These are phyloP conservation scores for Paramuricea clavata DNA, from an alignment of 92 coral and sea anemone genomes.

Conservation along the genomic window DNA sequence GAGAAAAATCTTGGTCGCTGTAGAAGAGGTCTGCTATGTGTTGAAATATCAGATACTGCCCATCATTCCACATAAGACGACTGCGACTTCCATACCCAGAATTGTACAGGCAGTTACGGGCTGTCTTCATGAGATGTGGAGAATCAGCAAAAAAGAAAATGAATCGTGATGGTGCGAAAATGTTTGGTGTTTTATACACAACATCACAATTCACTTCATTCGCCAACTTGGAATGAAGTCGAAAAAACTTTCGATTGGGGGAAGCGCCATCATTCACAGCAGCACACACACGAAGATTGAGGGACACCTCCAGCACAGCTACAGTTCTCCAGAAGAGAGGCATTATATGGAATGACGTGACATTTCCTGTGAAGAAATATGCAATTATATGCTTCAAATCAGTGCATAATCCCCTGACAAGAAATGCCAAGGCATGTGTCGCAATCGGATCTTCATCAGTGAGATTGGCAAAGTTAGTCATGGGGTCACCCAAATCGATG, in stretches of 20 bases:
- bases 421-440: constrained; percentile 70
- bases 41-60: constrained; percentile 17
- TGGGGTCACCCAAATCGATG: constrained; percentile 76
- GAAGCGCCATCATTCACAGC: constrained; percentile 10
- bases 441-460: constrained; percentile 65
- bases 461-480: constrained; percentile 68
- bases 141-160: neutral
- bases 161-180: neutral
- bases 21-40: constrained; percentile 40
- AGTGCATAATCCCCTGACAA: constrained; percentile 72
- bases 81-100: constrained; percentile 17
- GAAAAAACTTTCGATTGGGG: constrained; percentile 1
- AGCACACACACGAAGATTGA: constrained; percentile 60
- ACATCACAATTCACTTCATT: neutral
- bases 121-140: neutral
- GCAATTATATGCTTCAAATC: constrained; percentile 71
- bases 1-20: constrained; percentile 25
- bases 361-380: constrained; percentile 70
- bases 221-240: neutral
- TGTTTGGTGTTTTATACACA: constrained; percentile 5
- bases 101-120: neutral
- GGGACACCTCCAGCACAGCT: constrained; percentile 42
- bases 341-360: constrained; percentile 65
- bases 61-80: constrained; percentile 35
- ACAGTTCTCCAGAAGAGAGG: constrained; percentile 67